Conservation (phyloP, 2,888 invertebrate genomes). For the Phengaris alcon region DNA sequence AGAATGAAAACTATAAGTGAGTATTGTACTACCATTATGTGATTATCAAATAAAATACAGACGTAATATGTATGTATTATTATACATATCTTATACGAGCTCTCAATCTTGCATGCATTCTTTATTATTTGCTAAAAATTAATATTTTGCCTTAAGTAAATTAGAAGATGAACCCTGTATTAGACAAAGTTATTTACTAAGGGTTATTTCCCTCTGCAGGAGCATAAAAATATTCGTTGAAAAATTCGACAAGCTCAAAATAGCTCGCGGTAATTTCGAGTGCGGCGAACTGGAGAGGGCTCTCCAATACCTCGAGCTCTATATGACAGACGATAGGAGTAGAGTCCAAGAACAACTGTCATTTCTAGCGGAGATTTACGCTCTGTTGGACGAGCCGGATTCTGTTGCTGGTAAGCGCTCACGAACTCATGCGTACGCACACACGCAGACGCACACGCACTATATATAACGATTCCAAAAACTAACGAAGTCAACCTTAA, state of each 20-base stretch:
- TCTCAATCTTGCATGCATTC: too few species aligned
- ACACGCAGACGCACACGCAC: not conserved
- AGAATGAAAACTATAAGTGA: slow-evolving; percentile 71
- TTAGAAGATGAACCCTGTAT: too few species aligned
- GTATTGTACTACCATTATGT: slow-evolving; percentile 35
- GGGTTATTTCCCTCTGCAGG: slow-evolving; percentile 43
- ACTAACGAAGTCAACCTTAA: too few species aligned
- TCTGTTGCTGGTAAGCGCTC: slow-evolving; percentile 86
- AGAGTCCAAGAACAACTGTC: slow-evolving; percentile 81
- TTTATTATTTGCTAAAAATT: too few species aligned
- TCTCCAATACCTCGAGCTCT: slow-evolving; percentile 86
- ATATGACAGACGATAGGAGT: slow-evolving; percentile 80
- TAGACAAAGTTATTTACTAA: not conserved
- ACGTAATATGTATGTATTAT: not conserved
- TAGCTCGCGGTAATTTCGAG: slow-evolving; percentile 86
- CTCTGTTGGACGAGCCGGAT: slow-evolving; percentile 93
- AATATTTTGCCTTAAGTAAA: too few species aligned
- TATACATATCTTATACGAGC: too few species aligned
- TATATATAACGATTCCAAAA: too few species aligned
- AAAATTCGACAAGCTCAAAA: slow-evolving; percentile 81
- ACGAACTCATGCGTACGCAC: not conserved
- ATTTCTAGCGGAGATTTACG: slow-evolving; percentile 88
- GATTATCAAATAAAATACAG: not conserved
- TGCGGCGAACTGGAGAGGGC: slow-evolving; percentile 88
- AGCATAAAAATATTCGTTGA: slow-evolving; percentile 62